Conservation (phyloP, 2,888 invertebrate species). For the Cheilosia variabilis region DNA sequence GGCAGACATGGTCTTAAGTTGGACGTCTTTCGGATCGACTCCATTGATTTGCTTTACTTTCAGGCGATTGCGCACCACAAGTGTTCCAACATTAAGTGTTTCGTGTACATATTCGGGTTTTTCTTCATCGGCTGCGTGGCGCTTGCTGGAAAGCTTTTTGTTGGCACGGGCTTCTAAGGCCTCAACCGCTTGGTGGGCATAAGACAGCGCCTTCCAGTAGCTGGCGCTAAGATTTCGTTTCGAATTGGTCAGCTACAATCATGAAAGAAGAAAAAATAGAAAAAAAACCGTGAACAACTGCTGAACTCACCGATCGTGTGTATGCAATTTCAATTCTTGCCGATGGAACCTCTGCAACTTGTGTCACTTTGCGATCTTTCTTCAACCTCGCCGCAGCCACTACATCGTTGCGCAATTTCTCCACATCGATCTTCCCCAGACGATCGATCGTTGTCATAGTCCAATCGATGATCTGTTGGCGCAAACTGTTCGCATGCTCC, state of each 20-base stretch:
- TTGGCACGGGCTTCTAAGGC: slow-evolving; percentile 77
- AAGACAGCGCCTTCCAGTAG: slow-evolving; percentile 80
- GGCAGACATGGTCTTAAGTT: slow-evolving; percentile 78
- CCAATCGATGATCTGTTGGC: slow-evolving; percentile 82
- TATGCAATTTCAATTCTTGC: slow-evolving; percentile 78
- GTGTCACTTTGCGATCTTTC: slow-evolving; percentile 12
- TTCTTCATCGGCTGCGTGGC: slow-evolving; percentile 37
- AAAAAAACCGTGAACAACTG: neutral
- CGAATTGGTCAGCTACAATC: slow-evolving; percentile 77
- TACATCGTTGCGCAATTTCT: slow-evolving; percentile 76
- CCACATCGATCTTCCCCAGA: slow-evolving; percentile 77
- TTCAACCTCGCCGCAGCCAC: slow-evolving; percentile 66
- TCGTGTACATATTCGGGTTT: slow-evolving; percentile 77
- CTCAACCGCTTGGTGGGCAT: slow-evolving; percentile 80
- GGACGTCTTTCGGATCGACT: slow-evolving; percentile 76
- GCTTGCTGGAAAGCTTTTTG: slow-evolving; percentile 64
- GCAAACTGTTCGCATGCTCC: slow-evolving; percentile 79
- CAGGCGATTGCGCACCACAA: slow-evolving; percentile 78
- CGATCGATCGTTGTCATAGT: slow-evolving; percentile 77
- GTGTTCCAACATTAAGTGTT: slow-evolving; percentile 78
- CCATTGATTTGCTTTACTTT: slow-evolving; percentile 79
- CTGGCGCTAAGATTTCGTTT: slow-evolving; percentile 77
- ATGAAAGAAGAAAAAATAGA: too few relatives aligned
- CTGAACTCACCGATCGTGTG: slow-evolving; percentile 78
- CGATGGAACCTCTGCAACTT: slow-evolving; percentile 62